Evolutionary conservation across 2,797 vertebrate species (phyloP).

Genomic region (Hephaestus fuliginosus): DNA sequence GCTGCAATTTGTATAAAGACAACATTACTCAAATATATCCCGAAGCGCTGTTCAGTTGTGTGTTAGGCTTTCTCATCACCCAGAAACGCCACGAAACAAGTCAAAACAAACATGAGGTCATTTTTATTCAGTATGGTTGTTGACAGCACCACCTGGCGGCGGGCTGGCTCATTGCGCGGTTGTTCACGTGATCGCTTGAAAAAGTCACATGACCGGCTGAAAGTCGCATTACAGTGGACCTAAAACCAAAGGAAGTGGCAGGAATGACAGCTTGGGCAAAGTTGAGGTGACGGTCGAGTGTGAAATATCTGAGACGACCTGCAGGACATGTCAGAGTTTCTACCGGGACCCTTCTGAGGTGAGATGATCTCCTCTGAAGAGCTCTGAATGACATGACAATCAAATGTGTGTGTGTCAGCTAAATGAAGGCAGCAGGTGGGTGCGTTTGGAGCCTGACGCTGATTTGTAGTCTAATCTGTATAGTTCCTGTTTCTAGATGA

Average conservation of each 20-base stretch:
- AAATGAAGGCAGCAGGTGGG: neutral
- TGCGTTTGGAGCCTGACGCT: neutral
- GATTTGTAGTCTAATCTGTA: neutral
- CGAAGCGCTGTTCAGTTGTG: too few species aligned
- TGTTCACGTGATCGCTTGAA: conserved; percentile 47
- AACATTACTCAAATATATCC: neutral
- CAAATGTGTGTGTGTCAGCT: conserved; percentile 30
- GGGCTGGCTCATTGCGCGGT: rapidly evolving
- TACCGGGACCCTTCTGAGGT: conserved; percentile 18
- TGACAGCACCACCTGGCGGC: conserved; percentile 44
- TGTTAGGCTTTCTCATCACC: neutral
- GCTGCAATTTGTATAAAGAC: neutral
- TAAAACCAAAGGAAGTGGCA: neutral
- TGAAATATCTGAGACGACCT: neutral
- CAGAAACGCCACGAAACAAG: neutral
- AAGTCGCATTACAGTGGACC: neutral
- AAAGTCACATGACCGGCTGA: conserved; percentile 63
- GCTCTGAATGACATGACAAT: neutral
- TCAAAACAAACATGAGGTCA: neutral
- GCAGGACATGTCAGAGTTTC: conserved; percentile 32
- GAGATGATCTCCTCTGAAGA: neutral
- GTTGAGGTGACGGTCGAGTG: neutral
- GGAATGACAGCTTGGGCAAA: neutral
- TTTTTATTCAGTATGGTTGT: too few species aligned
- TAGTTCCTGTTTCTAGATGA: conserved; percentile 40